Percentiles rank a stretch among this genome's conserved stretches.
Evolutionary conservation across 1,140 invertebrate species (phyloP).

Genomic region (Trialeurodes vaporariorum): DNA sequence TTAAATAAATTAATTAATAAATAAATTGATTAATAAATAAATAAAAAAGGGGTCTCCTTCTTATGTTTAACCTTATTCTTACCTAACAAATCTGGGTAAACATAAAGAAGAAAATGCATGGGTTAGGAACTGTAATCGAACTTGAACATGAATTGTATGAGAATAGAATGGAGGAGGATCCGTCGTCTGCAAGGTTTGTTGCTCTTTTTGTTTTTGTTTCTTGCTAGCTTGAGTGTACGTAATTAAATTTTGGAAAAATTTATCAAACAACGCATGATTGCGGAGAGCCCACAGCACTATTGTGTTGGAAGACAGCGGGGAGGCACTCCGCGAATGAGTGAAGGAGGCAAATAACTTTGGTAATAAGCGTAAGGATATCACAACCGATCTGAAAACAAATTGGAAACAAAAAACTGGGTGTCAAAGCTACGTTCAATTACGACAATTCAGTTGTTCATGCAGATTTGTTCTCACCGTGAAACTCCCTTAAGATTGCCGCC

Average conservation of each 20-base stretch:
- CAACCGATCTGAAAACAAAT: conserved; percentile 62
- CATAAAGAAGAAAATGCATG: conserved; percentile 82
- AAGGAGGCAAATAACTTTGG: conserved; percentile 86
- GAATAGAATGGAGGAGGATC: conserved; percentile 46
- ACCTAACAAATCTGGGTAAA: conserved; percentile 76
- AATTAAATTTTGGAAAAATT: conserved; percentile 77
- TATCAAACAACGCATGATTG: conserved; percentile 79
- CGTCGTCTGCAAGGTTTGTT: conserved; percentile 29
- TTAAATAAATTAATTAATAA: too few relatives aligned
- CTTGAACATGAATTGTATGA: conserved; percentile 81
- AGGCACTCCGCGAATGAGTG: conserved; percentile 63
- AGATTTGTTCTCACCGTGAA: too few relatives aligned
- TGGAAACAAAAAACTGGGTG: too few relatives aligned
- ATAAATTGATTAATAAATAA: too few relatives aligned
- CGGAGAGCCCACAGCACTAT: conserved; percentile 67
- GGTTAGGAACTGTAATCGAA: conserved; percentile 78
- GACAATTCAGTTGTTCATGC: too few relatives aligned
- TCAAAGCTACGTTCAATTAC: too few relatives aligned
- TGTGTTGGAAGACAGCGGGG: conserved; percentile 42
- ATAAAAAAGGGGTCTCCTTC: too few relatives aligned
- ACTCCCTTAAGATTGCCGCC: too few relatives aligned
- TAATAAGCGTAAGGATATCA: conserved; percentile 72
- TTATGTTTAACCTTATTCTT: conserved; percentile 19
- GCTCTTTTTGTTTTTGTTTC: conserved; percentile 16
- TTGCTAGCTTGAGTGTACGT: conserved; percentile 40